A percentile compares a stretch with the other conserved stretches of the same genome.
These are phyloP conservation scores for Gopherus flavomarginatus DNA, from an alignment of 2,113 vertebrate genomes.

Conservation along the genomic window DNA sequence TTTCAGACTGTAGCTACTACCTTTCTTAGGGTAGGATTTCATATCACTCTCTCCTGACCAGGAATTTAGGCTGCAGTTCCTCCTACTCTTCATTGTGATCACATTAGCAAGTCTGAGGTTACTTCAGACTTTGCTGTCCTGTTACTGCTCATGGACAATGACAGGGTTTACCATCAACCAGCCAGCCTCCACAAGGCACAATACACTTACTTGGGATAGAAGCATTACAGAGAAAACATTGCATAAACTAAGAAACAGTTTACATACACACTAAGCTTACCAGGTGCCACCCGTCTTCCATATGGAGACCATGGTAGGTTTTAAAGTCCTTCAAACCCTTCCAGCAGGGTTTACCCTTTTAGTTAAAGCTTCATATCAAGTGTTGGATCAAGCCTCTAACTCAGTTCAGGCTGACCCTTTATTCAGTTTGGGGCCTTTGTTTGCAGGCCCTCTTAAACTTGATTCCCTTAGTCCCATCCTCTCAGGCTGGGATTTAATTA, in stretches of 20 bases:
- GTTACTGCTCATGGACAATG: not conserved
- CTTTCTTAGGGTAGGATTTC: too few species aligned
- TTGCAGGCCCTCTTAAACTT: not conserved
- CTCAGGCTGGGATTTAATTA: not conserved
- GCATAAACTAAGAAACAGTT: not conserved
- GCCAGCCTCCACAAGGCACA: not conserved
- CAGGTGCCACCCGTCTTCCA: not conserved
- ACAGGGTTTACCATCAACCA: not conserved
- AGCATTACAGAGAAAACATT: not conserved
- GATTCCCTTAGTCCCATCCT: too few species aligned
- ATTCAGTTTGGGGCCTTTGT: not conserved
- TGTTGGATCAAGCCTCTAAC: not conserved
- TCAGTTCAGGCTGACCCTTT: not conserved
- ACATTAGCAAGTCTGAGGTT: too few species aligned
- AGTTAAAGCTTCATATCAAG: not conserved
- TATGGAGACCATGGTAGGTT: not conserved
- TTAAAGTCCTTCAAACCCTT: not conserved
- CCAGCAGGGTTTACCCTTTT: not conserved
- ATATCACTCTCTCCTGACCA: too few species aligned
- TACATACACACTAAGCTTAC: not conserved
- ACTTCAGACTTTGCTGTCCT: not conserved
- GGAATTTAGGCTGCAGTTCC: too few species aligned
- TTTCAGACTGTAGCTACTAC: too few species aligned
- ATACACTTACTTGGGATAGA: not conserved
- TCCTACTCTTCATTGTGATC: too few species aligned